A percentile compares a stretch with the other conserved stretches of the same genome.
These are phyloP conservation scores for Panulirus ornatus DNA, from an alignment of 1,140 invertebrate species.

Conservation along the genomic window DNA sequence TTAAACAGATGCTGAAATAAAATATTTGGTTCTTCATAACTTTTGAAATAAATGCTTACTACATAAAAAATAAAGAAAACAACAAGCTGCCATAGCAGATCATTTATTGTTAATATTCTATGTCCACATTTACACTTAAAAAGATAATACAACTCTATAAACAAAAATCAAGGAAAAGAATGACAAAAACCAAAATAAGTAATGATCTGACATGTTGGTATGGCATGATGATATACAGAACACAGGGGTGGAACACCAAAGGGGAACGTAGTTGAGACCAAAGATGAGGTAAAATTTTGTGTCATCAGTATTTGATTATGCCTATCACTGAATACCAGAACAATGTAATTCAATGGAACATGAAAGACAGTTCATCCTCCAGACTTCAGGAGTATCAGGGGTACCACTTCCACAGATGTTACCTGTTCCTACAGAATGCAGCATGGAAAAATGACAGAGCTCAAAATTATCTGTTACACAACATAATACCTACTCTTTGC, in stretches of 20 bases:
- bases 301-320: not conserved
- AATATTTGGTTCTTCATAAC: too few species aligned
- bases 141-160: constrained; percentile 58
- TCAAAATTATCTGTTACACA: constrained; percentile 11
- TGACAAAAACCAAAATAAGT: constrained; percentile 49
- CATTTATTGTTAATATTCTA: constrained; percentile 74
- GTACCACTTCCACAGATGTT: not conserved
- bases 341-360: not conserved
- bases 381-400: not conserved
- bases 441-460: not conserved
- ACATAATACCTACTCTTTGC: constrained; percentile 34
- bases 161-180: constrained; percentile 63
- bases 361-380: not conserved
- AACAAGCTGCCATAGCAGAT: constrained; percentile 64
- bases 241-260: constrained; percentile 67
- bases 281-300: constrained; percentile 13
- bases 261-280: constrained; percentile 8
- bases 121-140: constrained; percentile 73
- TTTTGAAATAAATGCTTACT: too few species aligned
- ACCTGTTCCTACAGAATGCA: not conserved
- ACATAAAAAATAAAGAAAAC: constrained; percentile 26
- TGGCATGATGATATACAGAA: constrained; percentile 66
- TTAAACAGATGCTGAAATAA: too few species aligned
- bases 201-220: constrained; percentile 61
- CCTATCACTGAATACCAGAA: not conserved